Percentiles rank a stretch among this genome's conserved stretches.
Evolutionary conservation across 2,888 invertebrate species (phyloP).

Genomic region (Cheilosia scutellata): DNA sequence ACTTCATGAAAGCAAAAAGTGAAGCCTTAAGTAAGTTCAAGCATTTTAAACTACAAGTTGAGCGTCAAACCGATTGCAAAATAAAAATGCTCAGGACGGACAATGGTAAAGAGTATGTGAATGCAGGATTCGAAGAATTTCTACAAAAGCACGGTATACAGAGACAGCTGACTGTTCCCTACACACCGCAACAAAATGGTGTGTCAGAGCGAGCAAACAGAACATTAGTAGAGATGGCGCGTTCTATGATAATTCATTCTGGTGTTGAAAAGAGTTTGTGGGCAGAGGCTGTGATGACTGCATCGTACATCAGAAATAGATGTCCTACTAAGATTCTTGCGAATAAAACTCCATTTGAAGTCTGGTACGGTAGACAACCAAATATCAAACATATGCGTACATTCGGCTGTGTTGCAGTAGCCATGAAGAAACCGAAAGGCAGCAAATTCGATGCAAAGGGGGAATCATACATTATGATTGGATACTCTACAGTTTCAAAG

Average conservation of each 20-base stretch:
- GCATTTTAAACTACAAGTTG: conserved; percentile 59
- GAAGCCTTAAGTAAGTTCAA: conserved; percentile 67
- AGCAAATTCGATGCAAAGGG: conserved; percentile 66
- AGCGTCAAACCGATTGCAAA: conserved; percentile 59
- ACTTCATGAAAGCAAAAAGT: conserved; percentile 70
- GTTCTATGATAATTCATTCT: conserved; percentile 38
- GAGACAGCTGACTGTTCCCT: conserved; percentile 53
- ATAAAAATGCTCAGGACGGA: conserved; percentile 65
- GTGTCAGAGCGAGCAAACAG: conserved; percentile 63
- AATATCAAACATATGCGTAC: conserved; percentile 61
- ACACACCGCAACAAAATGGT: conserved; percentile 68
- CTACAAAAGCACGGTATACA: conserved; percentile 63
- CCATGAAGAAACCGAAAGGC: conserved; percentile 51
- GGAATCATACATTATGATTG: conserved; percentile 52
- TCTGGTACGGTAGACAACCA: conserved; percentile 58
- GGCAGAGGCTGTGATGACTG: conserved; percentile 64
- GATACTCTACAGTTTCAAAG: conserved; percentile 53
- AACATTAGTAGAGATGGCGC: conserved; percentile 66
- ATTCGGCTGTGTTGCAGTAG: conserved; percentile 64
- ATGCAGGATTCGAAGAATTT: conserved; percentile 47
- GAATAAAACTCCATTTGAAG: conserved; percentile 61
- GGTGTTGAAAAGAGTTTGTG: conserved; percentile 41
- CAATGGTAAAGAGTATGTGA: conserved; percentile 63
- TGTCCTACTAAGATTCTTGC: conserved; percentile 38
- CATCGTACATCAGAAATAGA: conserved; percentile 61